Percentiles rank a stretch among this genome's conserved stretches.
phyloP scores from a whole-genome alignment of 2,113 vertebrate genomes.

The Dromaius novaehollandiae region DNA sequence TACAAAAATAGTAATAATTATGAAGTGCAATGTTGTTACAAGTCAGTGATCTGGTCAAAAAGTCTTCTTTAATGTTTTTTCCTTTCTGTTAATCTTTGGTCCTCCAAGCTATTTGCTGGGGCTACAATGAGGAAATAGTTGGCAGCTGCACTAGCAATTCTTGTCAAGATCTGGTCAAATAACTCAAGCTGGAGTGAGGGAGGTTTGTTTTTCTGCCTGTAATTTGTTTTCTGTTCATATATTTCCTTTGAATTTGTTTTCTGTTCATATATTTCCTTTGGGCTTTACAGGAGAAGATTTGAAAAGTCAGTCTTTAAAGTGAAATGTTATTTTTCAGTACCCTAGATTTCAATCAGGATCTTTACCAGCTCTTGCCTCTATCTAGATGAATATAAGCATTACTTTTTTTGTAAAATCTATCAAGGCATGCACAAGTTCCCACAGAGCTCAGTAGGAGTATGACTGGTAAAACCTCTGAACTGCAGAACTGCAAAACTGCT shows the following conservation, averaged over 20 bases:
- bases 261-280: neutral
- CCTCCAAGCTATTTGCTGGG: neutral
- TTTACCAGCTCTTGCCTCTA: neutral
- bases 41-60: neutral
- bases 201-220: neutral
- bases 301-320: neutral
- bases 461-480: neutral
- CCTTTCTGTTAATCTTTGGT: neutral
- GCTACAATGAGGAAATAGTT: neutral
- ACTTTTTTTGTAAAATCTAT: neutral
- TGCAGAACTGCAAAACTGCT: neutral
- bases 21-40: neutral
- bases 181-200: neutral
- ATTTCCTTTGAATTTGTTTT: slow-evolving; percentile 6
- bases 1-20: neutral
- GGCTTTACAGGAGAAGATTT: neutral
- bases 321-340: neutral
- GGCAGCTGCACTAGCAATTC: neutral
- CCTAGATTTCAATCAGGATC: neutral
- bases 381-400: neutral
- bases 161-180: neutral
- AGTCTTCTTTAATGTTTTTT: neutral
- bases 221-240: neutral
- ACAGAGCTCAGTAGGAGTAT: neutral
- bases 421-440: neutral